Conservation (phyloP, 2,888 invertebrate genomes). For the Scaptomyza tumidula region DNA sequence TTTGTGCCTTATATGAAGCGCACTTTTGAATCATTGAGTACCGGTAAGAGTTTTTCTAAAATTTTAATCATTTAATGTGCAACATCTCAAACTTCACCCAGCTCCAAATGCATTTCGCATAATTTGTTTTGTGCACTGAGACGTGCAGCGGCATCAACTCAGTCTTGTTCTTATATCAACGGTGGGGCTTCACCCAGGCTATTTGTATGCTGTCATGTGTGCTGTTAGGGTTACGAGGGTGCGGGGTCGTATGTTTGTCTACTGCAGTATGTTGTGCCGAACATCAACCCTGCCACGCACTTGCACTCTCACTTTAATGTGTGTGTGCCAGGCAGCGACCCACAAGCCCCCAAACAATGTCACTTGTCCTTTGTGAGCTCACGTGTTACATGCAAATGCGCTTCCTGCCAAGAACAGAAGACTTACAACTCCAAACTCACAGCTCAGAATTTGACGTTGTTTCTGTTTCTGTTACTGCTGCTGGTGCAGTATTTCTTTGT, state of each 20-base stretch:
- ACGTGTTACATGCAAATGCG: conserved; percentile 78
- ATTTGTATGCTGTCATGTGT: conserved; percentile 58
- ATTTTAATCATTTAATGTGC: conserved; percentile 71
- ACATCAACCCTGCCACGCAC: conserved; percentile 50
- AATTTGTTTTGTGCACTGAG: conserved; percentile 74
- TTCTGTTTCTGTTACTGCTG: conserved; percentile 27
- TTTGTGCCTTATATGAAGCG: not conserved
- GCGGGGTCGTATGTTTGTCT: conserved; percentile 17
- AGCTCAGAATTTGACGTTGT: conserved; percentile 33
- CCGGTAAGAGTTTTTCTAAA: conserved; percentile 12
- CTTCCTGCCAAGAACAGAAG: conserved; percentile 61
- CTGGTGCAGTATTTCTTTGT: conserved; percentile 43
- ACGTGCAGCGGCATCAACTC: conserved; percentile 54
- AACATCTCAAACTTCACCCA: conserved; percentile 43
- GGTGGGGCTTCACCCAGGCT: conserved; percentile 22
- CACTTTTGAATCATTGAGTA: conserved; percentile 21
- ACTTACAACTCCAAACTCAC: conserved; percentile 52
- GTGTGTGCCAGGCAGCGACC: conserved; percentile 63
- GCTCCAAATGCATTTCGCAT: conserved; percentile 73
- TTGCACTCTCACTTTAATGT: conserved; percentile 76
- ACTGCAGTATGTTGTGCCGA: conserved; percentile 27
- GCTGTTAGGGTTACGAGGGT: conserved; percentile 14
- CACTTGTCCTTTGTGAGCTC: conserved; percentile 76
- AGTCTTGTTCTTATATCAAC: conserved; percentile 10
- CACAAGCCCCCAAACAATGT: conserved; percentile 71